Base-by-base conservation (phyloP, 2,797 vertebrate genomes). In the Acanthornis magna region DNA sequence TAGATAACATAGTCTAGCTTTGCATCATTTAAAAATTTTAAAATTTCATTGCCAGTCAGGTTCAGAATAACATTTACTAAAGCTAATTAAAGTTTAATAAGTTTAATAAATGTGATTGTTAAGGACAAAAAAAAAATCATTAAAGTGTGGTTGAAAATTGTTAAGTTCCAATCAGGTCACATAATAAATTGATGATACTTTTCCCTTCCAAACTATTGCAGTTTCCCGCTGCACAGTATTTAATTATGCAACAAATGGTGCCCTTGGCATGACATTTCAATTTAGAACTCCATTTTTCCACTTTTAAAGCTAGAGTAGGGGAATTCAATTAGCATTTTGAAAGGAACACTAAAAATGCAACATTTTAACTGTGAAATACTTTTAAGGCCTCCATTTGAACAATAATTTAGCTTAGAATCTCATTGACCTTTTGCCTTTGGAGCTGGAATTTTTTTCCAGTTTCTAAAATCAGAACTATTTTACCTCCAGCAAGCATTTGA, bases 31-130 rank as follows among this genome's bases (percentile, higher is more conserved):
- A 97, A 98, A 98, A 97, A 98, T 98, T 97, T 98, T 96, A 98
- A 98, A 97, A 96, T 93, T 97, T 97, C 93, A 88, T 96, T 97
- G 96, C 96, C 96, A 96, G 96, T 97, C 93, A 97, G 97, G 89
- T 92, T 85, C 76, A 95, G 97, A 98, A 97, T 98, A 98, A 97
- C 98, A 96, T 98, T 98, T 98, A 96, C 98, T 98, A 98, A 97
- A 98, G 98, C 98, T 98, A 98, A 99, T 98, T 98, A 99, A 98
- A 98, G 98, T 99, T 99, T 98, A 98, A 98, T 99, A 98, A 98
- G 98, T 98, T 99, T 99, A 98, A 98, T 98, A 98, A 98, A 98
- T 98, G 98, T 97, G 97, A 98, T 98, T 97, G 98, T 98, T 98
- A 98, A 91, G 43, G 98, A 98, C 86, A 32, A 21, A 45, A 67